Evolutionary conservation across 2,797 vertebrate genomes (phyloP).

Genomic region (Yasuhikotakia modesta): DNA sequence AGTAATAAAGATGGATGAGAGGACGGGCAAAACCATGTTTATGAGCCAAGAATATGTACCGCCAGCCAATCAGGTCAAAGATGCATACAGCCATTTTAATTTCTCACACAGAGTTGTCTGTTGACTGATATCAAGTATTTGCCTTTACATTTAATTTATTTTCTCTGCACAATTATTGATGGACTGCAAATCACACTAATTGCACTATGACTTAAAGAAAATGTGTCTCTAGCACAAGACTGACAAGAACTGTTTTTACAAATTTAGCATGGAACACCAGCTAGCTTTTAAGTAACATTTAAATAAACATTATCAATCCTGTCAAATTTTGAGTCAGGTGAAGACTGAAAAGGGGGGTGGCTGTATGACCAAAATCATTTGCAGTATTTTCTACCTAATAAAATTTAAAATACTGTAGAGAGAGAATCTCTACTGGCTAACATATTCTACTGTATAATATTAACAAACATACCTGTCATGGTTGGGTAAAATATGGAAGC

Average conservation of each 20-base stretch:
- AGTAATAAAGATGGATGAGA: constrained; percentile 73
- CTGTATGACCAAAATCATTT: too few species aligned
- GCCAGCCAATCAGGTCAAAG: constrained; percentile 25
- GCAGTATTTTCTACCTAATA: too few species aligned
- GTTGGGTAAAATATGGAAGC: too few species aligned
- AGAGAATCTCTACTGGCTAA: too few species aligned
- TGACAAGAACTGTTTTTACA: background rate
- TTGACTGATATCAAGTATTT: constrained; percentile 34
- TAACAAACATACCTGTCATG: too few species aligned
- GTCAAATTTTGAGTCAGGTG: too few species aligned
- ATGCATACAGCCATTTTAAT: constrained; percentile 23
- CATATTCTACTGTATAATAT: too few species aligned
- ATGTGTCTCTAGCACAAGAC: constrained; percentile 1
- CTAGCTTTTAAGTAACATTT: background rate
- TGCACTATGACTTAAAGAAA: constrained; percentile 10
- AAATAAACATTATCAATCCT: too few species aligned
- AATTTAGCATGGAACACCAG: constrained; percentile 8
- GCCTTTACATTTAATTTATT: constrained; percentile 1
- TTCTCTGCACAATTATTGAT: constrained; percentile 20
- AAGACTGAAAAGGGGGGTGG: too few species aligned
- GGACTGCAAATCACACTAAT: background rate
- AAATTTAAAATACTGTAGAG: too few species aligned
- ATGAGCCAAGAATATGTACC: constrained; percentile 64
- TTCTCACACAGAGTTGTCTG: constrained; percentile 20
- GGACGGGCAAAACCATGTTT: constrained; percentile 60